Evolutionary conservation across 2,113 vertebrate genomes (phyloP).

Genomic region (Eulacestoma nigropectus): DNA sequence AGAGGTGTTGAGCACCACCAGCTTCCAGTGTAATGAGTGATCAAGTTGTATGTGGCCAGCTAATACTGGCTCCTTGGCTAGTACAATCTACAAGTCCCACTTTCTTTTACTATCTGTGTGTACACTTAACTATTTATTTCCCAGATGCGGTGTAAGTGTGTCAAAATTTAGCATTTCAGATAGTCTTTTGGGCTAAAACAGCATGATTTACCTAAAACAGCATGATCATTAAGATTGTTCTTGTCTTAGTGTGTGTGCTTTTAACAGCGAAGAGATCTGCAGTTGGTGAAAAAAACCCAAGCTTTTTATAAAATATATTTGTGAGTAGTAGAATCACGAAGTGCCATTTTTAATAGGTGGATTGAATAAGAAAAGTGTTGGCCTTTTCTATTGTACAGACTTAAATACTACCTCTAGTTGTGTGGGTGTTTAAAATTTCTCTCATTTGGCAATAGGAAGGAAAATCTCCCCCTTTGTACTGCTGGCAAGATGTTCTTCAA

Average conservation of each 20-base stretch:
- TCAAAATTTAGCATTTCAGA: background rate
- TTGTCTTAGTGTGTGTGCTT: background rate
- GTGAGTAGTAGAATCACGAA: background rate
- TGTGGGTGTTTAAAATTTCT: conserved; percentile 7
- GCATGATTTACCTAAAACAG: background rate
- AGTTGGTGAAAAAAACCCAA: background rate
- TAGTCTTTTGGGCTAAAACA: background rate
- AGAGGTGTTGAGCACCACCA: background rate
- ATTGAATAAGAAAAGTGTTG: background rate
- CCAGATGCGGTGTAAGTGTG: background rate
- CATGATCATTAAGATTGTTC: background rate
- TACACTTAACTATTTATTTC: background rate
- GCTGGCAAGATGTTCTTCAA: background rate
- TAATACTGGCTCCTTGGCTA: background rate
- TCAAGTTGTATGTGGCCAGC: background rate
- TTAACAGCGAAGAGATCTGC: background rate
- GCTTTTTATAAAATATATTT: background rate
- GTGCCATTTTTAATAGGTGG: background rate
- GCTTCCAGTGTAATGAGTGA: background rate
- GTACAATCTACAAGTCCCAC: background rate
- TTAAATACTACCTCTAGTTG: background rate
- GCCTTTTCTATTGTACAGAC: background rate
- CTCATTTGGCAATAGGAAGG: background rate
- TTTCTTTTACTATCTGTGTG: background rate
- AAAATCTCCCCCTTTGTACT: background rate